Evolutionary conservation across 2,113 vertebrate species (phyloP).

Genomic region (Anguilla japonica): DNA sequence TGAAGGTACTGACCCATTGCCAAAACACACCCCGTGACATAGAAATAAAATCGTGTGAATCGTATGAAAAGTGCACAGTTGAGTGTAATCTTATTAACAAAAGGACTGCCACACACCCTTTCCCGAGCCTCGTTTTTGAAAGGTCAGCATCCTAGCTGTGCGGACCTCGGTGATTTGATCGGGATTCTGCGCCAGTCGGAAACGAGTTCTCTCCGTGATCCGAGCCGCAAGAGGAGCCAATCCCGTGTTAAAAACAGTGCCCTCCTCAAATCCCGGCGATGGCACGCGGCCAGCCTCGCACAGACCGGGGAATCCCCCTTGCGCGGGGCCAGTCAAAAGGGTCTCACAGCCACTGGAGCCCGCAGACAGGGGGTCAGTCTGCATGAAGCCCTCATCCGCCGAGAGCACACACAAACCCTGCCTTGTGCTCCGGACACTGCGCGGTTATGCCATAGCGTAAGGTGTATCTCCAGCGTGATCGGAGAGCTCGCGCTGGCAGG

Average conservation of each 20-base stretch:
- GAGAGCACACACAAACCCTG: background rate
- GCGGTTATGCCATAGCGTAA: background rate
- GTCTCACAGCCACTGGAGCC: background rate
- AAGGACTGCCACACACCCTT: too few species aligned
- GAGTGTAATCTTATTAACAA: too few species aligned
- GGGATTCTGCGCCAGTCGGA: background rate
- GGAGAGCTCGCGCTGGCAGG: background rate
- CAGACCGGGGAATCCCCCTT: constrained; percentile 1
- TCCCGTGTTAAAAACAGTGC: background rate
- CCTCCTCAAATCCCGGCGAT: background rate
- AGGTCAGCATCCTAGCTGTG: background rate
- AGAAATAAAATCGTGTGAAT: background rate
- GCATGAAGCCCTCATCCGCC: background rate
- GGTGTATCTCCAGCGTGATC: background rate
- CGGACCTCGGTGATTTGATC: background rate
- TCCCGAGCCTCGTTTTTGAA: background rate
- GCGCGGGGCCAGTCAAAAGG: background rate
- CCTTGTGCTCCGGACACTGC: background rate
- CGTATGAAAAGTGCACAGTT: background rate
- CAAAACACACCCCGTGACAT: background rate
- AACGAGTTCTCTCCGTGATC: background rate
- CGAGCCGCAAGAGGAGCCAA: background rate
- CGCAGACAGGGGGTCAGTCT: background rate
- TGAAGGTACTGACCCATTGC: background rate
- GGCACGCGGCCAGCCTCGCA: background rate